Percentiles rank a stretch among this genome's conserved stretches.
Conservation (phyloP, 2,888 invertebrate species). For the Cephus pulcher region DNA sequence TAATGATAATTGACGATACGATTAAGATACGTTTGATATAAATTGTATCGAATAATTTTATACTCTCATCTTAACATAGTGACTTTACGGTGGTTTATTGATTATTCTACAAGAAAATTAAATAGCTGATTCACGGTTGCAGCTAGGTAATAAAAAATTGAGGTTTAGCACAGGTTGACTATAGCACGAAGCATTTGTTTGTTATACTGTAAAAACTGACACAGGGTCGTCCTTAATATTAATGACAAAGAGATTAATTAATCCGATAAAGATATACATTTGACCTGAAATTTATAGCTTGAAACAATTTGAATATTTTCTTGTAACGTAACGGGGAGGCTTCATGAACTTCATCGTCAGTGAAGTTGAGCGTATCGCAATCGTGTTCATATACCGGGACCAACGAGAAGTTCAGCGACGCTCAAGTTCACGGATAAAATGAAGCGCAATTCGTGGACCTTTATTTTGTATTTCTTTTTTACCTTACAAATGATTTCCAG, state of each 20-base stretch:
- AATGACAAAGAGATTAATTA: slow-evolving; percentile 1
- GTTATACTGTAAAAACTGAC: neutral
- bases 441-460: neutral
- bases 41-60: neutral
- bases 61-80: neutral
- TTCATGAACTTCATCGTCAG: neutral
- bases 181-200: no score
- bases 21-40: neutral
- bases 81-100: neutral
- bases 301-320: neutral
- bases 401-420: neutral
- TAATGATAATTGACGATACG: neutral
- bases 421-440: neutral
- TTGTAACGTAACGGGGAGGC: neutral
- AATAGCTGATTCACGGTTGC: neutral
- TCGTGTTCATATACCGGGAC: neutral
- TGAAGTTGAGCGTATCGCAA: neutral
- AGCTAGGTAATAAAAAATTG: neutral
- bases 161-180: neutral
- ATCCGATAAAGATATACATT: neutral
- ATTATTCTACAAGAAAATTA: neutral
- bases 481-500: neutral
- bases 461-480: neutral
- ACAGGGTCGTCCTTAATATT: neutral
- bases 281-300: neutral